phyloP scores from a whole-genome alignment of 2,797 vertebrate genomes.

The Myotis planiceps region DNA sequence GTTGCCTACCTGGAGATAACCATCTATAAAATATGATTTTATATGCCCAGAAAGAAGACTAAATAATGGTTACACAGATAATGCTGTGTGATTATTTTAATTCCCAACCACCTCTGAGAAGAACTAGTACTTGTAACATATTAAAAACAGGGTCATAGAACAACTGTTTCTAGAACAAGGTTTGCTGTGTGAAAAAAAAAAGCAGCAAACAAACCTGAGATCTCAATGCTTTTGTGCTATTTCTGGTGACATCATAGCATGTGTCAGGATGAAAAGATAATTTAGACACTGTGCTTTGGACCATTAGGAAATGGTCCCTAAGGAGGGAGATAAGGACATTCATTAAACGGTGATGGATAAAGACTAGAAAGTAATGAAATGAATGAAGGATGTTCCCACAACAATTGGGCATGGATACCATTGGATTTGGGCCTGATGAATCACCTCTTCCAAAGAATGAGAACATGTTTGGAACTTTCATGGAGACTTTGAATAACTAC shows the following conservation, averaged over 20 bases:
- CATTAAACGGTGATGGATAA: not conserved
- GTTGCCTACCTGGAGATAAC: not conserved
- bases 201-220: not conserved
- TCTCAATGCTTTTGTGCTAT: not conserved
- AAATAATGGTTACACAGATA: not conserved
- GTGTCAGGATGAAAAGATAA: not conserved
- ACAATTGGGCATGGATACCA: not conserved
- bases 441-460: not conserved
- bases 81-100: not conserved
- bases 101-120: constrained; percentile 19
- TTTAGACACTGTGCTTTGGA: not conserved
- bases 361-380: not conserved
- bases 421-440: not conserved
- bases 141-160: not conserved
- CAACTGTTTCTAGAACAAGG: not conserved
- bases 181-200: not conserved
- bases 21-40: not conserved
- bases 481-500: not conserved
- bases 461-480: not conserved
- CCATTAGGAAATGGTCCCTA: not conserved
- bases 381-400: not conserved
- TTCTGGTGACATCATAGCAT: not conserved
- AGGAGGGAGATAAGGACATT: not conserved
- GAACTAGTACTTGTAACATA: not conserved
- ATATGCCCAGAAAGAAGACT: not conserved